Percentiles rank a stretch among this genome's conserved stretches.
These are phyloP conservation scores for Drosophila buzzatii DNA, from an alignment of 2,888 invertebrate species.

Conservation along the genomic window DNA sequence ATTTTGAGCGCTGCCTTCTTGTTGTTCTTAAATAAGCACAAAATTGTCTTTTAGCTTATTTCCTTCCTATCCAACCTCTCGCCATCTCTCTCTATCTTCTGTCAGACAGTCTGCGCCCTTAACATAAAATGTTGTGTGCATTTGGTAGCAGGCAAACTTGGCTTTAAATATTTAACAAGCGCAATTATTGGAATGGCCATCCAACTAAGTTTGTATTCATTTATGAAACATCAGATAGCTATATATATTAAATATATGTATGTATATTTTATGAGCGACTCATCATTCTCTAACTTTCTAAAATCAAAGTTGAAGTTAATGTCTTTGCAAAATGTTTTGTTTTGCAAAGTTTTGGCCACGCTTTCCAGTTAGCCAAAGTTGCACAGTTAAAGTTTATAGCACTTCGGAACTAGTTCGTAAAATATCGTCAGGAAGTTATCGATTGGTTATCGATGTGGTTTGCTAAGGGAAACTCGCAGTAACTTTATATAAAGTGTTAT, in stretches of 20 bases:
- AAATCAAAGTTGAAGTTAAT: slow-evolving; percentile 29
- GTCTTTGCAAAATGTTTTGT: slow-evolving; percentile 27
- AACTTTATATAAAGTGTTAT: not conserved
- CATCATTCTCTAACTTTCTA: not conserved
- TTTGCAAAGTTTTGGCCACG: slow-evolving; percentile 19
- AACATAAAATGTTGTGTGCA: slow-evolving; percentile 55
- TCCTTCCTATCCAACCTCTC: slow-evolving; percentile 2
- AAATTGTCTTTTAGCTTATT: slow-evolving; percentile 28
- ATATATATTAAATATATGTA: slow-evolving; percentile 21
- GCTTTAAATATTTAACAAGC: slow-evolving; percentile 69
- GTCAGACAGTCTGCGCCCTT: slow-evolving; percentile 6
- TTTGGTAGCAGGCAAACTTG: slow-evolving; percentile 54
- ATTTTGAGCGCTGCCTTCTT: slow-evolving; percentile 24
- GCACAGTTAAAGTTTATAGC: slow-evolving; percentile 5
- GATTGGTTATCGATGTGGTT: slow-evolving; percentile 8
- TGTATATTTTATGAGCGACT: slow-evolving; percentile 16
- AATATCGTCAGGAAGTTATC: slow-evolving; percentile 4
- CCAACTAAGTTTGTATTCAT: slow-evolving; percentile 63
- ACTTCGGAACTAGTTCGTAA: slow-evolving; percentile 11
- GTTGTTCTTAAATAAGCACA: slow-evolving; percentile 28
- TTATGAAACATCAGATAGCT: slow-evolving; percentile 41
- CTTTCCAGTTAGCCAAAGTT: slow-evolving; percentile 1
- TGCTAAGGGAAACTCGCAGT: not conserved
- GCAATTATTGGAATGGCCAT: slow-evolving; percentile 68
- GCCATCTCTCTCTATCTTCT: not conserved